Evolutionary conservation across 2,888 invertebrate genomes (phyloP).

Genomic region (Lasioglossum calceatum): DNA sequence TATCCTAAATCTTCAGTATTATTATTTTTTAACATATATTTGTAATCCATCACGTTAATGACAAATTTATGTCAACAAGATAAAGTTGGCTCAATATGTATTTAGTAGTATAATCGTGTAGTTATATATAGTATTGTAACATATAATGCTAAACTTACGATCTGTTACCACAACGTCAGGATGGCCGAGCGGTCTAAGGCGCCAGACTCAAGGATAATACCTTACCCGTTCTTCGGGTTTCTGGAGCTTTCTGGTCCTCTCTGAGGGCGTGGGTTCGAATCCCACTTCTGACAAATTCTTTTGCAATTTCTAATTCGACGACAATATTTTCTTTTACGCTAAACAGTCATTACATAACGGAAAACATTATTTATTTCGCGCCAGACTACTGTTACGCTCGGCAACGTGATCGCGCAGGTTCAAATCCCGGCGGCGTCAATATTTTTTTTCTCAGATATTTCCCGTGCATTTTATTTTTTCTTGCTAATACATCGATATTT

Average conservation of each 20-base stretch:
- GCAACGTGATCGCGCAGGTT: constrained; percentile 16
- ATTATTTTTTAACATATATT: neutral
- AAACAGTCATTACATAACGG: neutral
- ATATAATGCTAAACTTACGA: neutral
- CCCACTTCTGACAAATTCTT: constrained; percentile 86
- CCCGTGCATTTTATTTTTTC: neutral
- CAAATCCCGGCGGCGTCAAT: constrained; percentile 17
- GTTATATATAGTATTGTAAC: neutral
- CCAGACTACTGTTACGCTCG: too few species aligned
- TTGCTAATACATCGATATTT: neutral
- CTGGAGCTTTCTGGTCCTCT: constrained; percentile 84
- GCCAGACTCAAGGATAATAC: constrained; percentile 86
- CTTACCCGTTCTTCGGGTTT: constrained; percentile 63
- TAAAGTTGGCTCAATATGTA: neutral
- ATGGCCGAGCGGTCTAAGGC: constrained; percentile 88
- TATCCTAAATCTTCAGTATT: neutral
- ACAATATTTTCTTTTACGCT: neutral
- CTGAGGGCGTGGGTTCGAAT: constrained; percentile 88
- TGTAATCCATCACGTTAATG: neutral
- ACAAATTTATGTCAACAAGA: neutral
- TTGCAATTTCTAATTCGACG: constrained; percentile 51
- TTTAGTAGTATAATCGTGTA: neutral
- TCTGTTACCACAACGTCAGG: constrained; percentile 82
- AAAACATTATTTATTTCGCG: neutral
- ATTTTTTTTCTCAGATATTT: neutral